phyloP scores from a whole-genome alignment of 1,140 invertebrate genomes.

The Chlorops oryzae region DNA sequence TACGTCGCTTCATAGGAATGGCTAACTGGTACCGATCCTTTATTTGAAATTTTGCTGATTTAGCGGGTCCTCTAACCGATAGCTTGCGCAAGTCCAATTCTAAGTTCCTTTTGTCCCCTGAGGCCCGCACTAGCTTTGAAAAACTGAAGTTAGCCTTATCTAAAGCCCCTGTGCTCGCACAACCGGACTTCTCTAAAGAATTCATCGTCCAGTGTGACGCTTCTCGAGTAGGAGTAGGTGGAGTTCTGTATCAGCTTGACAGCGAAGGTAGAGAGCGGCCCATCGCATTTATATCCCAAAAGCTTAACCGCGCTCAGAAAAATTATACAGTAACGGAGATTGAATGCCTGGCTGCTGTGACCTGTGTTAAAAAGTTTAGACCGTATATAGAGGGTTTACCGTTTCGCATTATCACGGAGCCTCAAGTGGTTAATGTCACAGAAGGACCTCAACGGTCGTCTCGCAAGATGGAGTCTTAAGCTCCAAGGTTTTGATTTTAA shows the following conservation, averaged over 20 bases:
- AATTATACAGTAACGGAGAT: conserved; percentile 9
- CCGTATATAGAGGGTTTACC: conserved; percentile 45
- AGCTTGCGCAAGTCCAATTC: background rate
- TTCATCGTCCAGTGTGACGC: conserved; percentile 17
- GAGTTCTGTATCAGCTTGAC: conserved; percentile 2
- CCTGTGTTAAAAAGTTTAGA: conserved; percentile 25
- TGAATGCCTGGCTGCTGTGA: conserved; percentile 13
- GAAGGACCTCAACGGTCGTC: conserved; percentile 41
- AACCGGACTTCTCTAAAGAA: conserved; percentile 20
- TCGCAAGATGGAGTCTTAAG: conserved; percentile 47
- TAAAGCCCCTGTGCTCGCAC: background rate
- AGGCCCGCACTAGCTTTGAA: conserved; percentile 1
- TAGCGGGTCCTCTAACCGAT: conserved; percentile 1
- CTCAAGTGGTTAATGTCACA: conserved; percentile 48
- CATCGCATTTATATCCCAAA: conserved; percentile 22
- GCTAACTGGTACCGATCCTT: too few relatives aligned
- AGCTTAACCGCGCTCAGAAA: conserved; percentile 10
- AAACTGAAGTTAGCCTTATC: background rate
- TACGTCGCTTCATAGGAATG: too few relatives aligned
- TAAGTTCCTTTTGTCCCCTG: background rate
- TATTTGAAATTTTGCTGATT: too few relatives aligned
- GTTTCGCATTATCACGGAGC: conserved; percentile 50
- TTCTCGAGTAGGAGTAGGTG: conserved; percentile 1
- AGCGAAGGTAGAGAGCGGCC: conserved; percentile 4
- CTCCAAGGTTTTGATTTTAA: conserved; percentile 46